A percentile compares a stretch with the other conserved stretches of the same genome.
phyloP scores from a whole-genome alignment of 64 coral and sea anemone species.

The Pachyseris speciosa region DNA sequence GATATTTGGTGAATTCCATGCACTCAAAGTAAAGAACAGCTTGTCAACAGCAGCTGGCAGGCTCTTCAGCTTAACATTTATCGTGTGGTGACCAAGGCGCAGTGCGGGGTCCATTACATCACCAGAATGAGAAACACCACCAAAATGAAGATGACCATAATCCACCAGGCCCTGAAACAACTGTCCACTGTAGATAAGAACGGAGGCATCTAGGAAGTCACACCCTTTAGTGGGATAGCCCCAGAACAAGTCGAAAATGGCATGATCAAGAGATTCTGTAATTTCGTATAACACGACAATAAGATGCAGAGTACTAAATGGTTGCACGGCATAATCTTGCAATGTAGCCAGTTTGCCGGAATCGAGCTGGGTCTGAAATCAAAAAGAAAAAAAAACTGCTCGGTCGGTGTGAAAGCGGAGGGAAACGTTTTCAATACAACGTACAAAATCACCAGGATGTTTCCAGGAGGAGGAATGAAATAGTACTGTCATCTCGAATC shows the following conservation, averaged over 20 bases:
- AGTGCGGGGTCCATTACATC: constrained; percentile 78
- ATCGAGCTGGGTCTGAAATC: constrained; percentile 20
- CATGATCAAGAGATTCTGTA: constrained; percentile 74
- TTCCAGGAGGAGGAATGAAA: no score
- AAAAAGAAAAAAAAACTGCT: not conserved
- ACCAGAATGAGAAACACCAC: constrained; percentile 82
- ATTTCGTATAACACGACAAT: constrained; percentile 95
- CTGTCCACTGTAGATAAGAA: constrained; percentile 84
- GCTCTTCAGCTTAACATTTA: constrained; percentile 75
- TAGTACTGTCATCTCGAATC: no score
- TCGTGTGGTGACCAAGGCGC: constrained; percentile 83
- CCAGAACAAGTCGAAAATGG: constrained; percentile 96
- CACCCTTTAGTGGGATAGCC: constrained; percentile 59
- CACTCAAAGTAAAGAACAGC: constrained; percentile 94
- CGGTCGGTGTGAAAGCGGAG: not conserved
- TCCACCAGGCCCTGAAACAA: constrained; percentile 72
- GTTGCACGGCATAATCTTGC: constrained; percentile 75
- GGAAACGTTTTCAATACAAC: no score
- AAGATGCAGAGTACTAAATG: constrained; percentile 73
- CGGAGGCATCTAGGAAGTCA: constrained; percentile 93
- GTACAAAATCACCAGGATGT: no score
- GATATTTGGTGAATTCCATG: constrained; percentile 89
- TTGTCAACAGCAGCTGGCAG: constrained; percentile 74
- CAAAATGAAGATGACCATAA: not conserved
- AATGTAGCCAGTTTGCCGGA: constrained; percentile 44